phyloP scores from a whole-genome alignment of 2,888 invertebrate species.

The Portevinia maculata region DNA sequence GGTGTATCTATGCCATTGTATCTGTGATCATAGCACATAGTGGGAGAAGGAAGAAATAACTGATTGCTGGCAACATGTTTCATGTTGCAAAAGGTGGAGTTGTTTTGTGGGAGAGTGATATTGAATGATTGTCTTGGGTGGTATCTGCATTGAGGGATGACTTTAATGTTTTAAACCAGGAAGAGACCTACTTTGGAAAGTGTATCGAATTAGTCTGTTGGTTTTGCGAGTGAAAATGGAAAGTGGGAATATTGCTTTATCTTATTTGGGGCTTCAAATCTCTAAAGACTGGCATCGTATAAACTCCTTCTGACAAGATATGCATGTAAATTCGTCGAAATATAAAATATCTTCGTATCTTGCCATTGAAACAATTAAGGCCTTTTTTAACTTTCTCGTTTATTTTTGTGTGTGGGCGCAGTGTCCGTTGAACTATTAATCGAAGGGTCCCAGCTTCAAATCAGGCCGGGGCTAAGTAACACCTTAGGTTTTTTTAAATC shows the following conservation, averaged over 20 bases:
- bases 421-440: no score
- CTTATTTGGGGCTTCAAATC: not conserved
- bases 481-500: no score
- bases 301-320: no score
- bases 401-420: no score
- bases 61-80: constrained; percentile 65
- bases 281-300: no score
- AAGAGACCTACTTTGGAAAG: constrained; percentile 64
- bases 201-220: constrained; percentile 42
- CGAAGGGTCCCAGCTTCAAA: no score
- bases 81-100: constrained; percentile 46
- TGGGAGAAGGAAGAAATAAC: constrained; percentile 61
- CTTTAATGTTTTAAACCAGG: constrained; percentile 51
- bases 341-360: no score
- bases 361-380: no score
- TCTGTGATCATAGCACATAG: constrained; percentile 14
- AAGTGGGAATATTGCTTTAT: not conserved
- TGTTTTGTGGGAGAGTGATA: not conserved
- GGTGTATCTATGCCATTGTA: constrained; percentile 42
- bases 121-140: constrained; percentile 13
- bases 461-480: no score
- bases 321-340: no score
- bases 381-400: no score
- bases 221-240: not conserved
- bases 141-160: constrained; percentile 32